Conservation (phyloP, 2,113 vertebrate species). For the Nestor notabilis region DNA sequence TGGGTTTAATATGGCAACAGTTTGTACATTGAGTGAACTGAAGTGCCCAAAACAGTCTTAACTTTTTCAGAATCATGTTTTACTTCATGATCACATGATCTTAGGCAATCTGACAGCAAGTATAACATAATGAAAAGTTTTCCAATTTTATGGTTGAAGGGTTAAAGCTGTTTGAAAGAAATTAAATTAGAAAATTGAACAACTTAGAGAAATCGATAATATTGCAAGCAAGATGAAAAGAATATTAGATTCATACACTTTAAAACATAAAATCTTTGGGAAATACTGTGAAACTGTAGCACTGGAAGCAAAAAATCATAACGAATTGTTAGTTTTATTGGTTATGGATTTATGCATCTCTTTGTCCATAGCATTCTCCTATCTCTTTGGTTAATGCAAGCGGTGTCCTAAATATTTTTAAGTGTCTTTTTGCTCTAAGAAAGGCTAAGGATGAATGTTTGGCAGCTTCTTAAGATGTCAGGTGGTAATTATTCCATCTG, state of each 20-base stretch:
- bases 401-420: not conserved
- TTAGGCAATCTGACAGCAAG: not conserved
- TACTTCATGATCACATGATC: not conserved
- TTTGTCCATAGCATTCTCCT: not conserved
- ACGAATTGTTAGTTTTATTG: not conserved
- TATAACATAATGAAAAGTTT: not conserved
- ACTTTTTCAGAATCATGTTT: not conserved
- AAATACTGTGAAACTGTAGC: not conserved
- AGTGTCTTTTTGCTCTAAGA: not conserved
- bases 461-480: not conserved
- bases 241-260: not conserved
- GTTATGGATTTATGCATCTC: not conserved
- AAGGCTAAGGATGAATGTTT: not conserved
- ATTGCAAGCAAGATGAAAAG: not conserved
- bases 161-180: conserved; percentile 18
- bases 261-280: not conserved
- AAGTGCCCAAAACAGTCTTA: not conserved
- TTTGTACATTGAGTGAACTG: not conserved
- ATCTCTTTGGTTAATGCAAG: not conserved
- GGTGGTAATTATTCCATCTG: not conserved
- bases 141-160: not conserved
- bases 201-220: not conserved
- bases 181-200: not conserved
- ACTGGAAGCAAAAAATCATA: not conserved
- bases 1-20: not conserved